Percentiles rank a stretch among this genome's conserved stretches.
Conservation (phyloP, 2,113 vertebrate genomes). For the Thinocorus orbignyianus region DNA sequence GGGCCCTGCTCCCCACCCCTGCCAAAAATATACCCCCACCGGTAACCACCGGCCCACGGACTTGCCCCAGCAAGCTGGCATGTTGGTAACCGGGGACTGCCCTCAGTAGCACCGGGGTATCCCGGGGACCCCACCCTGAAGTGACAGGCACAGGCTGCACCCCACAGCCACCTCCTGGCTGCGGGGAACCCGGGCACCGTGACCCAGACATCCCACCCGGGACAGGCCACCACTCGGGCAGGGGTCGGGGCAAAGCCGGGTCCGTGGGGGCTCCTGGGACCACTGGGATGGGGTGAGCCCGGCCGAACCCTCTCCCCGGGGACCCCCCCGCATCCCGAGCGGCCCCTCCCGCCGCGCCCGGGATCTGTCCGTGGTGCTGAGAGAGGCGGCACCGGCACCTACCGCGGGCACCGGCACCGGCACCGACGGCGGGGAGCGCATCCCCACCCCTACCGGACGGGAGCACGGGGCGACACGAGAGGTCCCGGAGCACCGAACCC, state of each 20-base stretch:
- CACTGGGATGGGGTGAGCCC: fast-evolving
- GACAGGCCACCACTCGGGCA: background rate
- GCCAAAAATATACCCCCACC: background rate
- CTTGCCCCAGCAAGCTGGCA: fast-evolving
- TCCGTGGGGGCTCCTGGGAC: fast-evolving
- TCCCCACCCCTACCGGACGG: background rate
- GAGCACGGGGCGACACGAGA: no score
- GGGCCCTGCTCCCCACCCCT: fast-evolving
- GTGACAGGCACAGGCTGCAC: background rate
- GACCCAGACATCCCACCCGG: no score
- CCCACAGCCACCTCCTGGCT: background rate
- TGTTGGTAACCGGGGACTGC: no score
- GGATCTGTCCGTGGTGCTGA: conserved; percentile 55
- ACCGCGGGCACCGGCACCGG: background rate
- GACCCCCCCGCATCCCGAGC: no score
- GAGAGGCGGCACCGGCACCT: background rate
- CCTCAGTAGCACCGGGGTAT: background rate
- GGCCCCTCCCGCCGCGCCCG: background rate
- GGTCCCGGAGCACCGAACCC: background rate
- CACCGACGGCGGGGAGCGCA: background rate
- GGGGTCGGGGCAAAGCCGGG: background rate
- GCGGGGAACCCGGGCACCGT: no score
- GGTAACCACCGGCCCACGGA: fast-evolving
- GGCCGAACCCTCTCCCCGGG: no score
- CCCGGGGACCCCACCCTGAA: fast-evolving